phyloP scores from a whole-genome alignment of 2,797 vertebrate genomes.

The Pampus argenteus region DNA sequence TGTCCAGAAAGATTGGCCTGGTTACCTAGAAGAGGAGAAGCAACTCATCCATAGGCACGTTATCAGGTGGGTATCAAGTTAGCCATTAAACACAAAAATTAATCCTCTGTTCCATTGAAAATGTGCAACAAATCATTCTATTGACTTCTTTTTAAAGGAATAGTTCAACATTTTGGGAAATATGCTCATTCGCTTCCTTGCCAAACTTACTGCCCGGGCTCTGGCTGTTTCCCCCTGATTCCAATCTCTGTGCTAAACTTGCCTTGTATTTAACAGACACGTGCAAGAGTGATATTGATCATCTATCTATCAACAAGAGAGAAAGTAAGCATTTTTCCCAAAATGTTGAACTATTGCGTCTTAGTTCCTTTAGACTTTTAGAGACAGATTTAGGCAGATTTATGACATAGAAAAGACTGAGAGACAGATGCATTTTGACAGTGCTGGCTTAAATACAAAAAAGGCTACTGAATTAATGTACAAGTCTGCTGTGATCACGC shows the following conservation, averaged over 20 bases:
- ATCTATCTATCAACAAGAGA: too few species aligned
- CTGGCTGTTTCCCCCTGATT: not conserved
- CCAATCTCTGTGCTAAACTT: constrained; percentile 1
- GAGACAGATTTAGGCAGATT: constrained; percentile 27
- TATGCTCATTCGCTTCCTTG: not conserved
- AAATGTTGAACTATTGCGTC: constrained; percentile 25
- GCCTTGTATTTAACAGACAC: not conserved
- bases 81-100: not conserved
- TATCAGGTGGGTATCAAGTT: constrained; percentile 73
- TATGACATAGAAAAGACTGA: constrained; percentile 32
- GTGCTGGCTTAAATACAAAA: constrained; percentile 52
- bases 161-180: not conserved
- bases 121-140: not conserved
- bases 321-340: constrained; percentile 13
- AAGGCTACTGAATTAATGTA: constrained; percentile 56
- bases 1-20: constrained; percentile 83
- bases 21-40: constrained; percentile 83
- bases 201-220: too few species aligned
- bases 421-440: constrained; percentile 60
- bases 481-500: constrained; percentile 69
- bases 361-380: constrained; percentile 25
- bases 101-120: not conserved
- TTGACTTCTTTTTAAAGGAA: not conserved
- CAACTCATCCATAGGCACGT: constrained; percentile 82
- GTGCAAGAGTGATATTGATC: not conserved